phyloP scores from a whole-genome alignment of 2,797 vertebrate genomes.

The Cheirogaleus major region DNA sequence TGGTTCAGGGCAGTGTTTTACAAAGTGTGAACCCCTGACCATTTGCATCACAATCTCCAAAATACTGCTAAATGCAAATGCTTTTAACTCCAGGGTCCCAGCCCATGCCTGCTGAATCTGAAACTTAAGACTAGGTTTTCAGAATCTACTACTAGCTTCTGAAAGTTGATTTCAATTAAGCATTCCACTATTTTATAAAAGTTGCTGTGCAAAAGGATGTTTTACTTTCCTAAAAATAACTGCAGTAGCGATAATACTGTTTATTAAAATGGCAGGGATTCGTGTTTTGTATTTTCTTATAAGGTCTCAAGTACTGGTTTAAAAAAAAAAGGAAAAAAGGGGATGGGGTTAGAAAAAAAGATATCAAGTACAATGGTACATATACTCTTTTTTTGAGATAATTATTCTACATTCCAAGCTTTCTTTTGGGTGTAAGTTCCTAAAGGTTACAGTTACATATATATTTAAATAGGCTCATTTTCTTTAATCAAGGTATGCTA shows the following conservation, averaged over 20 bases:
- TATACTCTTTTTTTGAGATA: neutral
- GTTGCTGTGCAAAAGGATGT: neutral
- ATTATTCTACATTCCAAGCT: slow-evolving; percentile 64
- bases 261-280: neutral
- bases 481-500: slow-evolving; percentile 74
- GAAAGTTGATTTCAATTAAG: neutral
- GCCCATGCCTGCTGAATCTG: neutral
- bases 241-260: neutral
- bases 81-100: neutral
- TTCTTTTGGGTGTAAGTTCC: slow-evolving; percentile 68
- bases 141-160: neutral
- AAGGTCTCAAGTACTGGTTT: neutral
- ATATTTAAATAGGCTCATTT: slow-evolving; percentile 49
- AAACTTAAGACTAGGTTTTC: neutral
- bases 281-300: neutral
- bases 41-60: neutral
- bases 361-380: neutral
- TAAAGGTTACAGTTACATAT: neutral
- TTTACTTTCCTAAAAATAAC: neutral
- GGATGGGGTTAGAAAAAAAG: too few species aligned
- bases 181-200: neutral
- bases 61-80: neutral
- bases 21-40: neutral
- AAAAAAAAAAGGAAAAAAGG: too few species aligned
- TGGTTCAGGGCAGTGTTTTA: neutral